Evolutionary conservation across 1,140 invertebrate species (phyloP), one percentile per base, ranked within the genome.

Genomic region (Leptinotarsa defecta): DNA sequence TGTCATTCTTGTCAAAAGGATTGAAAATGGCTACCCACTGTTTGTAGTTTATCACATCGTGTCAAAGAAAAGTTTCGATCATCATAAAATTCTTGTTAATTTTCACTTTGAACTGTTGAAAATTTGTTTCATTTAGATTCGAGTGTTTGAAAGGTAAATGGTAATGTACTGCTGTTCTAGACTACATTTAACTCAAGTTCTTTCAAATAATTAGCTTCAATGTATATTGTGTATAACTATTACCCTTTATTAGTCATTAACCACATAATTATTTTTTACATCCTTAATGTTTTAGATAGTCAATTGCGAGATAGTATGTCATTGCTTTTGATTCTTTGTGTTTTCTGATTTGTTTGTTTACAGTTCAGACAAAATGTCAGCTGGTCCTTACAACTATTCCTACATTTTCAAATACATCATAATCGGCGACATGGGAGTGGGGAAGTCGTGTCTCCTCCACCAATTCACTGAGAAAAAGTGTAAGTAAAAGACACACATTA

Each of bases 341-440:
- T 43, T 43, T 43, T 43, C 34, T 43, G 34, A 43, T 65, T 34
- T 24, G 15, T 22, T 65, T 65, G 13, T 65, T 65, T 65, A 65
- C 27, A 65, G 64, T 22, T 22, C 27, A 15, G 13, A 48, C 70
- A 81, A 88, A 82, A 96, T 96, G 95, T 93, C 94, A 75, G 91
- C 94, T 76, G 95, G 94, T 84, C 98, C 98, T 52, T 99, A 99
- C 86, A 99, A 99, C 88, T 99, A 99, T 88, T 98, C 97, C 27
- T 99, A 99, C 85, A 99, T 99, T 84, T 99, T 99, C 87, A 99
- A 99, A 86, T 99, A 99, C 85, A 99, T 99, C 78, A 99, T 99
- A 78, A 99, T 99, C 86, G 98, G 95, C 81, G 95, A 97, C 86
- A 97, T 98, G 96, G 96, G 96, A 76, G 96, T 97, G 73, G 98